These are phyloP conservation scores for Alouatta palliata DNA, from an alignment of 2,113 vertebrate genomes.

Conservation along the genomic window DNA sequence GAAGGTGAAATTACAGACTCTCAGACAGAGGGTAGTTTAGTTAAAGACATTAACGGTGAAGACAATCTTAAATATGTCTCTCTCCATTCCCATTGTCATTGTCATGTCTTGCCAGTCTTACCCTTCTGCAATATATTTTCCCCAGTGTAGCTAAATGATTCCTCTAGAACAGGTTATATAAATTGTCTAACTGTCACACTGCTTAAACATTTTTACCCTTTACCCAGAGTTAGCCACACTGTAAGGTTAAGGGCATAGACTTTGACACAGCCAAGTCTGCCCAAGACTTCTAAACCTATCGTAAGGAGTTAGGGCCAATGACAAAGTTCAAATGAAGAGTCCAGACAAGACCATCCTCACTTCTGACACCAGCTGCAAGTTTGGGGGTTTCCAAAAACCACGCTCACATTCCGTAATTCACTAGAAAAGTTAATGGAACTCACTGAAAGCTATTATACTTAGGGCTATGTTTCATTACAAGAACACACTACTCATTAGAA, in stretches of 20 bases:
- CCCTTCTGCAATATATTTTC: slow-evolving; percentile 1
- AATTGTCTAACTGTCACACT: not conserved
- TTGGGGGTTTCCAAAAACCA: no score
- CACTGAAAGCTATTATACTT: no score
- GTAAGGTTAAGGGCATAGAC: not conserved
- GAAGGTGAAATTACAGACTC: slow-evolving; percentile 97
- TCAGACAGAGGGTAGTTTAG: slow-evolving; percentile 84
- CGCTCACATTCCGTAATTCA: no score
- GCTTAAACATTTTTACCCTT: slow-evolving; percentile 43
- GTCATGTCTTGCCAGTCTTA: not conserved
- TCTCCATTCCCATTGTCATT: not conserved
- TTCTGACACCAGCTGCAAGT: no score
- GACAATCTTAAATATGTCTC: slow-evolving; percentile 60
- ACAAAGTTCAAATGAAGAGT: slow-evolving; percentile 19
- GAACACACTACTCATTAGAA: no score
- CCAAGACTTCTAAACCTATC: not conserved
- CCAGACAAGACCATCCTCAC: no score
- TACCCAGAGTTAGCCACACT: not conserved
- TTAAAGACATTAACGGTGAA: slow-evolving; percentile 82
- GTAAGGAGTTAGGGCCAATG: not conserved
- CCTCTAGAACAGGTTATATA: no score
- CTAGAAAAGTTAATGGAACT: no score
- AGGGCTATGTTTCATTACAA: no score
- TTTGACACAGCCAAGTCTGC: not conserved
- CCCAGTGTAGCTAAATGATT: not conserved